A percentile compares a stretch with the other conserved stretches of the same genome.
Evolutionary conservation across 2,113 vertebrate species (phyloP).

Genomic region (Martes martes): DNA sequence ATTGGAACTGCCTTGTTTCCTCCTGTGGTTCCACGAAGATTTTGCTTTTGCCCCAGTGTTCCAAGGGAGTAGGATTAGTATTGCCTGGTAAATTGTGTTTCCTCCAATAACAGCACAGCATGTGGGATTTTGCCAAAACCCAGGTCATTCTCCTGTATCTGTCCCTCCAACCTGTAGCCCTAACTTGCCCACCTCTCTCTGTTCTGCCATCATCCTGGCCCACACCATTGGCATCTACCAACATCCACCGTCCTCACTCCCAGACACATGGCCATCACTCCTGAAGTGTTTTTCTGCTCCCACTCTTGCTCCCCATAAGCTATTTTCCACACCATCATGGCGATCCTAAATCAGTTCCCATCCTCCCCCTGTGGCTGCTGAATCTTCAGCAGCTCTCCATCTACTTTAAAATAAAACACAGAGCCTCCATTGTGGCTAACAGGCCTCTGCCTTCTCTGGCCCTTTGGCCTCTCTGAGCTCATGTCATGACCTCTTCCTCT

Average conservation of each 20-base stretch:
- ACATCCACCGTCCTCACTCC: neutral
- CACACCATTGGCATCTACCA: neutral
- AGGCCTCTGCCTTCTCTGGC: neutral
- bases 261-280: too few species aligned
- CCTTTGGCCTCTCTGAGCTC: neutral
- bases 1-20: neutral
- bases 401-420: neutral
- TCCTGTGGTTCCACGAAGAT: neutral
- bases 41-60: neutral
- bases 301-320: neutral
- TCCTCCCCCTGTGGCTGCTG: neutral
- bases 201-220: neutral
- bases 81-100: neutral
- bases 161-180: neutral
- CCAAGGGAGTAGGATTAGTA: neutral
- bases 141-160: neutral
- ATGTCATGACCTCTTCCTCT: neutral
- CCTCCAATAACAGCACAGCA: neutral
- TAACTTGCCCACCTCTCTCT: neutral
- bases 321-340: neutral
- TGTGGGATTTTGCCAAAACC: neutral
- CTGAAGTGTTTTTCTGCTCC: neutral
- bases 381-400: neutral
- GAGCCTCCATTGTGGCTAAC: neutral
- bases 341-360: rapidly evolving